phyloP scores from a whole-genome alignment of 2,113 vertebrate genomes.

The Pseudopodoces humilis region DNA sequence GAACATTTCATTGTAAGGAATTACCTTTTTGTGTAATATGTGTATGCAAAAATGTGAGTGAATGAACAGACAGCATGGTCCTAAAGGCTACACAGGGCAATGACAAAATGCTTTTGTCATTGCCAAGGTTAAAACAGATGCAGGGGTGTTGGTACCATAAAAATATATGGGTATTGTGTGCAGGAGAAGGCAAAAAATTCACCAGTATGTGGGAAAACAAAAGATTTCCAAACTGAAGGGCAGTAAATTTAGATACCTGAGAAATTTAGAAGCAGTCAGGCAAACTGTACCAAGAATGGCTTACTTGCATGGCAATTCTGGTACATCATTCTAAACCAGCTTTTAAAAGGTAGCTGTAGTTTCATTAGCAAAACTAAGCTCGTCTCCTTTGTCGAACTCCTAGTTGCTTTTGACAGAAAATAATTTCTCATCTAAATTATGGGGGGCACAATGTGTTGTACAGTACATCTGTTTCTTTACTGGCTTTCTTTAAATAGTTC shows the following conservation, averaged over 20 bases:
- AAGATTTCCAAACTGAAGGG: not conserved
- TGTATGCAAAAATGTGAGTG: rapidly evolving
- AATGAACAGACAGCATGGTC: not conserved
- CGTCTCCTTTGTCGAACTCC: not conserved
- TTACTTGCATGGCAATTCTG: not conserved
- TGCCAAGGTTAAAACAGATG: not conserved
- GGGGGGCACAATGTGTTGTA: not conserved
- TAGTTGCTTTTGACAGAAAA: not conserved
- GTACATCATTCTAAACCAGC: not conserved
- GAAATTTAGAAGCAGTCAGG: not conserved
- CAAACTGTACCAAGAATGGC: not conserved
- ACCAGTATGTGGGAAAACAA: not conserved
- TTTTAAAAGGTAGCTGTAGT: not conserved
- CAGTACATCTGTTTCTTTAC: not conserved
- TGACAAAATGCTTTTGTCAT: not conserved
- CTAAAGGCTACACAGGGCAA: rapidly evolving
- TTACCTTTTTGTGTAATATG: not conserved
- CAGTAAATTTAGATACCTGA: not conserved
- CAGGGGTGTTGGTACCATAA: not conserved
- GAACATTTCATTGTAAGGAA: not conserved
- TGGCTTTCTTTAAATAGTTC: not conserved
- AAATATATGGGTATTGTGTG: not conserved
- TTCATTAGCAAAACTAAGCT: not conserved
- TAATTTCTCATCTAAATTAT: not conserved
- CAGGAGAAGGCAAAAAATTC: not conserved